Evolutionary conservation across 2,888 invertebrate species (phyloP), one percentile per base, ranked within the genome.

Genomic region (Meganola albula): DNA sequence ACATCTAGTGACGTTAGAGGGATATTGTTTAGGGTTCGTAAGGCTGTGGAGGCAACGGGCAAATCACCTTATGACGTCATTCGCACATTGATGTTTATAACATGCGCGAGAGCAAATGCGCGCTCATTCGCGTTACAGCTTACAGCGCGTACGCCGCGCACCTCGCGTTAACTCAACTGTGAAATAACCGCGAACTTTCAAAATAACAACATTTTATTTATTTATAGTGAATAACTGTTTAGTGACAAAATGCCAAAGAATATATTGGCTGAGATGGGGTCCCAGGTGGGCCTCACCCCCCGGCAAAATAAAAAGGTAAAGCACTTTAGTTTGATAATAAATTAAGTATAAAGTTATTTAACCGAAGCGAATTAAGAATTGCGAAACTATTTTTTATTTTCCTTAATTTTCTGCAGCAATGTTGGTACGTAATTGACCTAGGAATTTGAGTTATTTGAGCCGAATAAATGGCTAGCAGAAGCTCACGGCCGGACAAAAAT

Each of bases 251-350:
- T 84, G 84, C 75, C 84, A 63, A 82, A 79, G 56, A 82, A 83
- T 49, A 79, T 84, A 31, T 61, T 83, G 53, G 82, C 80, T 18
- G 84, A 84, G 58, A 80, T 84, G 84, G 84, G 84, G 60, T 84
- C 84, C 66, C 84, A 83, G 53, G 84, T 83, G 71, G 83, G 82
- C 44, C 66, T 84, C 38, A 84, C 84, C 12, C 73, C 79, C 24
- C 56, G 82, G 8, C 82, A 79, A 34, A 66, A 73, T 42, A 74
- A 75, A 50, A 82, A 77, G 76, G 84, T 82, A 58, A 47, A n/a
- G n/a, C n/a, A 74, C 48, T 11, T 29, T 12, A 18, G 4, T 23
- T 14, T 4, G 7, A 13, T 24, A 8, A 24, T 12, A n/a, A 12
- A 21, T 34, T 39, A 11, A 18, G 13, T 10, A 14, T 10, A 8